Base-by-base conservation (phyloP, 2,888 invertebrate species). In the Trilocha varians region DNA sequence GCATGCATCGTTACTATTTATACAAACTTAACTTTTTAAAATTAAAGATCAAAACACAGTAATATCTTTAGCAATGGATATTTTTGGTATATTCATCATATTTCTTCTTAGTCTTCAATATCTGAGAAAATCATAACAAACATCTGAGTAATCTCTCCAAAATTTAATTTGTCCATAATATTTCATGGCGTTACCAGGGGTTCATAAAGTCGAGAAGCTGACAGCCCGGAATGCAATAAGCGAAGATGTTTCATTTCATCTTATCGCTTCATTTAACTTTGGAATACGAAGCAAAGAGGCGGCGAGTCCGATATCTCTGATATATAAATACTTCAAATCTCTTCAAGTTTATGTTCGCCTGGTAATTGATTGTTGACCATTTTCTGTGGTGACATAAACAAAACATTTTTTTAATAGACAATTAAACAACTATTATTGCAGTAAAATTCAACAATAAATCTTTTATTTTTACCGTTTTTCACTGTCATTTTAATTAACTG, bases 181-280 rank as follows among this genome's bases (percentile, higher is more conserved):
- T 25, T 25, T 25, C 6, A 11, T 1, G 4, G 25, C 16, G 16
- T 33, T 39, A 39, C 32, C 17, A 38, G 37, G 14, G 25, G 9
- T 38, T 38, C 37, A n/a, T 39, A 32, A 39, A 39, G 39, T 33
- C 33, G 16, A 33, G 39, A 16, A 32, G 32, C 15, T n/a, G 38
- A 38, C 38, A 38, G 33, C 32, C 16, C 32, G 39, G 39, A 39
- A 39, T 39, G 39, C 39, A 39, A 39, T 39, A 39, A 39, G 39
- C n/a, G 33, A 16, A 16, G 16, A n/a, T 16, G 39, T 33, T 39
- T 39, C 33, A 39, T 39, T 32, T 33, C 33, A 16, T 33, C 16
- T 33, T 16, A 33, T 39, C 39, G 33, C 25, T 25, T 25, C 25
- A 25, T 25, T 25, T 25, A 25, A 25, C 25, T 25, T 25, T 11